Conservation (phyloP, 1,140 invertebrate species). For the Atta cephalotes region DNA sequence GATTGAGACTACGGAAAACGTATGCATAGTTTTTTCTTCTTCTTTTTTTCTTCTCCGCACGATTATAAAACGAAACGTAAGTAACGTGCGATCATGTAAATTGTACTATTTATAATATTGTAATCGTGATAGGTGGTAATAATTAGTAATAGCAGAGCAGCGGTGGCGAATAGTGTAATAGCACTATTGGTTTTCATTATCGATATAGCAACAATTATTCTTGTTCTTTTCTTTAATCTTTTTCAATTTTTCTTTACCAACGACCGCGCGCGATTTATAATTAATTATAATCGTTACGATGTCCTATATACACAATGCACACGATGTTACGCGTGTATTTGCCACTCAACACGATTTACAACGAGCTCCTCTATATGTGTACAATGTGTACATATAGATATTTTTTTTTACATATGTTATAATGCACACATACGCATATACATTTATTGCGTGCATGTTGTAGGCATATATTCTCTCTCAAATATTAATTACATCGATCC, state of each 20-base stretch:
- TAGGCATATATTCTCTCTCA: slow-evolving; percentile 62
- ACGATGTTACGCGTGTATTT: slow-evolving; percentile 70
- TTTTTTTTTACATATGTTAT: slow-evolving; percentile 21
- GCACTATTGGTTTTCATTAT: slow-evolving; percentile 63
- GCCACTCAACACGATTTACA: slow-evolving; percentile 79
- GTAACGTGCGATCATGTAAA: slow-evolving; percentile 62
- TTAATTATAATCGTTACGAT: slow-evolving; percentile 41
- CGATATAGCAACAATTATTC: slow-evolving; percentile 43
- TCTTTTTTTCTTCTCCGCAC: slow-evolving; percentile 10
- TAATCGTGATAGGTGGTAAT: slow-evolving; percentile 66
- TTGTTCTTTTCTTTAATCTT: not conserved
- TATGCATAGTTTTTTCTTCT: not conserved
- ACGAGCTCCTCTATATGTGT: slow-evolving; percentile 54
- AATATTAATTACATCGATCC: slow-evolving; percentile 69
- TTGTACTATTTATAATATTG: slow-evolving; percentile 64
- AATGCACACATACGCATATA: slow-evolving; percentile 29
- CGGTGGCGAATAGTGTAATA: slow-evolving; percentile 60
- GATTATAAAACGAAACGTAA: slow-evolving; percentile 69
- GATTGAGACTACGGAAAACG: slow-evolving; percentile 66
- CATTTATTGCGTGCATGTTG: slow-evolving; percentile 51
- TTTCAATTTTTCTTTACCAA: not conserved
- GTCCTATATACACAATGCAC: slow-evolving; percentile 72
- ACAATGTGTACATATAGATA: slow-evolving; percentile 1
- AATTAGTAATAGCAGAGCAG: slow-evolving; percentile 68
- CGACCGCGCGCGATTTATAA: slow-evolving; percentile 23